These are phyloP conservation scores for Tipula lateralis DNA, from an alignment of 2,888 invertebrate genomes.

Conservation along the genomic window DNA sequence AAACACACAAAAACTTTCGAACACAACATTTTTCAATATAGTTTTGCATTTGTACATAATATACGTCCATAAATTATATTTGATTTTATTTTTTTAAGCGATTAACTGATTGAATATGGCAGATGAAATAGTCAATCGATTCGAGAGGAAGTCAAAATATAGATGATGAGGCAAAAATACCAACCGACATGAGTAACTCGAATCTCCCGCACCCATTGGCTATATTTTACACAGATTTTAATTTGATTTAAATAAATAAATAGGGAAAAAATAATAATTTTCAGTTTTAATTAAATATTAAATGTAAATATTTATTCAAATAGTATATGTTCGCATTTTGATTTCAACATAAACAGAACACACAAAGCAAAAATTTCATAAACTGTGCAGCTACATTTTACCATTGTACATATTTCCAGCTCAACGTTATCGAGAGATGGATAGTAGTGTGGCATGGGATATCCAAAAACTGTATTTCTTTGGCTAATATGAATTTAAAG, in stretches of 20 bases:
- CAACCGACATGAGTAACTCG: background rate
- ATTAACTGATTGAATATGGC: background rate
- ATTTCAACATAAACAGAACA: background rate
- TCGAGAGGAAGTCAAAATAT: background rate
- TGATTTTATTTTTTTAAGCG: background rate
- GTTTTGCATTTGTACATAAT: background rate
- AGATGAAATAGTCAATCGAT: background rate
- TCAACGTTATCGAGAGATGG: background rate
- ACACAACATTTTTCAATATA: background rate
- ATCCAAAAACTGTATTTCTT: too few species aligned
- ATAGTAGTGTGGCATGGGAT: background rate
- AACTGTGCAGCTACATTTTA: background rate
- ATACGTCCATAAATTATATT: background rate
- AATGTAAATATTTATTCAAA: background rate
- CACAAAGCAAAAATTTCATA: background rate
- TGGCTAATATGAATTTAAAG: too few species aligned
- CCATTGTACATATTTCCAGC: background rate
- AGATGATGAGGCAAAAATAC: background rate
- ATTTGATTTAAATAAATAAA: background rate
- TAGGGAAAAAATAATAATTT: background rate
- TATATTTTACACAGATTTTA: background rate
- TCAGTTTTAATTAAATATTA: background rate
- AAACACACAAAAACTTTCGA: background rate
- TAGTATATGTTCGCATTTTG: background rate
- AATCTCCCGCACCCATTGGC: background rate